A percentile compares a stretch with the other conserved stretches of the same genome.
Evolutionary conservation across 2,888 invertebrate genomes (phyloP).

Genomic region (Drosophila emarginata): DNA sequence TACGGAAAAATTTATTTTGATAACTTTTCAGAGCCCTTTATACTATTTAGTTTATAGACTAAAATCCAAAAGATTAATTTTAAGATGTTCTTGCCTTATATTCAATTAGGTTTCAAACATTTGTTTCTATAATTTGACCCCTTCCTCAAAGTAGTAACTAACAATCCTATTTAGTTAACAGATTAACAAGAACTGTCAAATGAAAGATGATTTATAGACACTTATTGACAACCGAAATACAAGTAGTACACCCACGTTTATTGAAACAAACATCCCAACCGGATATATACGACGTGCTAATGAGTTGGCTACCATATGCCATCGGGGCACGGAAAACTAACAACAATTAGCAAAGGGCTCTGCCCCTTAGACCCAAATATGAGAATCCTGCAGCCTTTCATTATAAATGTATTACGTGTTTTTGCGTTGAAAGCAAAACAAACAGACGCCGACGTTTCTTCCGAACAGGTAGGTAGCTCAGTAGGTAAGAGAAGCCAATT

Average conservation of each 20-base stretch:
- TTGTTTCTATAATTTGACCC: neutral
- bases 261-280: conserved; percentile 31
- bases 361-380: neutral
- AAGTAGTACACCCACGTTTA: conserved; percentile 28
- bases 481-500: conserved; percentile 30
- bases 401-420: conserved; percentile 71
- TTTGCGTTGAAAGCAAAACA: conserved; percentile 64
- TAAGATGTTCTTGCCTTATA: too few species aligned
- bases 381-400: conserved; percentile 60
- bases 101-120: neutral
- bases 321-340: conserved; percentile 49
- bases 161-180: neutral
- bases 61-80: too few species aligned
- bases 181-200: conserved; percentile 15
- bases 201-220: conserved; percentile 52
- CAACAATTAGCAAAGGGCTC: conserved; percentile 59
- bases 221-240: conserved; percentile 28
- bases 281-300: conserved; percentile 58
- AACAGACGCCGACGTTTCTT: conserved; percentile 59
- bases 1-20: too few species aligned
- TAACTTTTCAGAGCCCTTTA: too few species aligned
- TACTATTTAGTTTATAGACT: too few species aligned
- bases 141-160: neutral
- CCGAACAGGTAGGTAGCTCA: conserved; percentile 55
- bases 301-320: conserved; percentile 50